phyloP scores from a whole-genome alignment of 2,888 invertebrate genomes.

The Drosophila subquinaria region DNA sequence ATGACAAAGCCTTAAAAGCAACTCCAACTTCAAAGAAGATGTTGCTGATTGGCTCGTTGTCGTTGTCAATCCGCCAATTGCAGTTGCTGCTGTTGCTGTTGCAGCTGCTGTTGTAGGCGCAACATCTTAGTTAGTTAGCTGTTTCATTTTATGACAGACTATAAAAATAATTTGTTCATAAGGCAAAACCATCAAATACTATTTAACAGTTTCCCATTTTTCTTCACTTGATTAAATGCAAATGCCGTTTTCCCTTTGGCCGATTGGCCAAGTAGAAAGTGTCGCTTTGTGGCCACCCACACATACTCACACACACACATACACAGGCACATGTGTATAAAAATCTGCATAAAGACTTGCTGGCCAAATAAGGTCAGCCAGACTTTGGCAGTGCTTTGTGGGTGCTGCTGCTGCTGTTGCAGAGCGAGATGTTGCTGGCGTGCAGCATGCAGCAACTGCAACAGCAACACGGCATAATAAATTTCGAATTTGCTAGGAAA shows the following conservation, averaged over 20 bases:
- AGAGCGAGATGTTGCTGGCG: conserved; percentile 59
- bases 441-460: conserved; percentile 21
- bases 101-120: conserved; percentile 31
- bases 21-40: conserved; percentile 72
- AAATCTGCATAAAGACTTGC: conserved; percentile 68
- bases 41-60: conserved; percentile 76
- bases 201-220: conserved; percentile 29
- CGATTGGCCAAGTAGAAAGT: conserved; percentile 62
- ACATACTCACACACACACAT: conserved; percentile 34
- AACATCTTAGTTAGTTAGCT: conserved; percentile 52
- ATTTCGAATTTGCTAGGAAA: conserved; percentile 80
- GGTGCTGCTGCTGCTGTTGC: conserved; percentile 59
- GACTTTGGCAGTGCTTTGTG: conserved; percentile 66
- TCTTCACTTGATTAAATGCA: conserved; percentile 59
- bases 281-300: conserved; percentile 63
- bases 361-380: conserved; percentile 66
- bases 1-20: conserved; percentile 80
- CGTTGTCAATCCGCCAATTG: conserved; percentile 32
- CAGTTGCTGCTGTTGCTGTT: conserved; percentile 24
- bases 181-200: conserved; percentile 47
- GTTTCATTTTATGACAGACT: conserved; percentile 46
- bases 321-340: neutral
- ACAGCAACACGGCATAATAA: conserved; percentile 67
- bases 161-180: conserved; percentile 66
- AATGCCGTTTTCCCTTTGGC: conserved; percentile 42